A percentile compares a stretch with the other conserved stretches of the same genome.
phyloP scores from a whole-genome alignment of 2,113 vertebrate species.

The Mesoclemmys tuberculata region DNA sequence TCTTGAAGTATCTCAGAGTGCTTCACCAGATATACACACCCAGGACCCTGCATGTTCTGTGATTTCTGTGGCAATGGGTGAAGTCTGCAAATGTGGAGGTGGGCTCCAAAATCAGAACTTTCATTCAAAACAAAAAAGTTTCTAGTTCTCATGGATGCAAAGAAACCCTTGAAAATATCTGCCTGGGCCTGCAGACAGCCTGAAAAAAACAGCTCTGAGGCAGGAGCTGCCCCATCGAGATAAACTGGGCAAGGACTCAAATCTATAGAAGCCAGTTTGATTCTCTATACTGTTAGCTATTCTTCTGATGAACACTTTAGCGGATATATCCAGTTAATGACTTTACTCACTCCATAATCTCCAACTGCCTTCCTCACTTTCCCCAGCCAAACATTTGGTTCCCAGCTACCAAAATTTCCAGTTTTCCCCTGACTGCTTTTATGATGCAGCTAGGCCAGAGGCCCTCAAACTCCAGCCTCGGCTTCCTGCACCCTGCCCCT shows the following conservation, averaged over 20 bases:
- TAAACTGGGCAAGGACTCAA: background rate
- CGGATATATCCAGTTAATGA: background rate
- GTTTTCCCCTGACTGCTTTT: slow-evolving; percentile 18
- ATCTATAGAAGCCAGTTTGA: background rate
- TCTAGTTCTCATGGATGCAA: background rate
- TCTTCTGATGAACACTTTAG: background rate
- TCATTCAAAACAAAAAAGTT: background rate
- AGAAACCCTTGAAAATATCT: slow-evolving; percentile 15
- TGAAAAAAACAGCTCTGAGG: background rate
- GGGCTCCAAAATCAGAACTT: background rate
- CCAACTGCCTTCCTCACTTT: background rate
- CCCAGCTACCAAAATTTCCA: slow-evolving; percentile 30
- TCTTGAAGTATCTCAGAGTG: background rate
- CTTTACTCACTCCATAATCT: background rate
- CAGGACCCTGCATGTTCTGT: background rate
- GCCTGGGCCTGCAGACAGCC: background rate
- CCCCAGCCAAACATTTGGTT: background rate
- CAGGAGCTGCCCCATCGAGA: background rate
- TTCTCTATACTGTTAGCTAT: background rate
- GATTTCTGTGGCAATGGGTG: background rate
- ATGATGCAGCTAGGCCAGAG: background rate
- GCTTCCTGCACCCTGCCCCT: no score
- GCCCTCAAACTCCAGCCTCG: no score
- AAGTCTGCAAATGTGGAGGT: background rate
- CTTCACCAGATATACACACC: fast-evolving